Conservation (phyloP, 2,797 vertebrate species). For the Decapterus maruadsi region DNA sequence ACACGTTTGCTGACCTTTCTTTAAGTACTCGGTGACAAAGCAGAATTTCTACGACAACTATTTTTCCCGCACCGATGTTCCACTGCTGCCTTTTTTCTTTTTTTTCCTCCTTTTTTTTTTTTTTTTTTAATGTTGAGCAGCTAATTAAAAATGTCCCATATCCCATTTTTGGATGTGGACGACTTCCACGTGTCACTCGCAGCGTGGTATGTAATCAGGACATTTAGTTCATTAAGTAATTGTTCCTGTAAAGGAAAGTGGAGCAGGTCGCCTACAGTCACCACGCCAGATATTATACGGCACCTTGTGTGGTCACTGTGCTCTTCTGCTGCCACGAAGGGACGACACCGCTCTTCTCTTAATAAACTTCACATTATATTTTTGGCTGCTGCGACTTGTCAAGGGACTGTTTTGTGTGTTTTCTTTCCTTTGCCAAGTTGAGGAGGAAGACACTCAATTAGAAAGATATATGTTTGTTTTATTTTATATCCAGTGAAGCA, state of each 20-base stretch:
- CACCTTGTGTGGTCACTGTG: slow-evolving; percentile 13
- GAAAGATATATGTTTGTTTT: neutral
- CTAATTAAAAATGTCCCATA: slow-evolving; percentile 61
- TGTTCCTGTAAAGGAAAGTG: slow-evolving; percentile 47
- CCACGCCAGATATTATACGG: neutral
- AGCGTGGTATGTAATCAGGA: slow-evolving; percentile 34
- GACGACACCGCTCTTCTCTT: neutral
- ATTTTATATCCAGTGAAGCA: neutral
- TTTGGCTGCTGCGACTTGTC: neutral
- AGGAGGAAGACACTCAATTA: neutral
- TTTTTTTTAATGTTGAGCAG: slow-evolving; percentile 6
- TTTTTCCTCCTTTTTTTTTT: too few species aligned
- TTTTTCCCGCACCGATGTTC: slow-evolving; percentile 11
- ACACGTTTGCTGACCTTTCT: slow-evolving; percentile 44
- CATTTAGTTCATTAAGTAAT: slow-evolving; percentile 44
- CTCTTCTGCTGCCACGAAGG: neutral
- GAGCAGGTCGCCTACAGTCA: slow-evolving; percentile 45
- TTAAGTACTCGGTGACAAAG: slow-evolving; percentile 17
- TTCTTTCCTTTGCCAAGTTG: neutral
- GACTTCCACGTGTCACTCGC: slow-evolving; percentile 6
- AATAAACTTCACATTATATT: neutral
- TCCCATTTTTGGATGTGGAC: slow-evolving; percentile 19
- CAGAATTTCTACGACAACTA: slow-evolving; percentile 30
- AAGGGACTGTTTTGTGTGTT: neutral
- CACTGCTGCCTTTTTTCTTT: slow-evolving; percentile 7